Percentiles rank a stretch among this genome's conserved stretches.
Conservation (phyloP, 2,113 vertebrate species). For the Hiodon tergisus region DNA sequence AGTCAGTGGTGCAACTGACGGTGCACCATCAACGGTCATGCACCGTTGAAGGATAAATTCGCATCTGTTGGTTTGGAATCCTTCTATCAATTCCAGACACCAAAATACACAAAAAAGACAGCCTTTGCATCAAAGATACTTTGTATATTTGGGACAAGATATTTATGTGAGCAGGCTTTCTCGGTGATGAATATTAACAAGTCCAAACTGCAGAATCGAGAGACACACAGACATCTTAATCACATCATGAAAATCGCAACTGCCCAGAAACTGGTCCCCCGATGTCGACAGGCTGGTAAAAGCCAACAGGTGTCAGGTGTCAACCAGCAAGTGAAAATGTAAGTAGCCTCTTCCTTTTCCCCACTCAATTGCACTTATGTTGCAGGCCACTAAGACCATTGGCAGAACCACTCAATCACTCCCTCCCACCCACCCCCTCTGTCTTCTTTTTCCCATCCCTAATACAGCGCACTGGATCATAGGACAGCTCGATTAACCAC, state of each 20-base stretch:
- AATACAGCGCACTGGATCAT: too few species aligned
- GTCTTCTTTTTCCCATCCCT: too few species aligned
- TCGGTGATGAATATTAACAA: constrained; percentile 23
- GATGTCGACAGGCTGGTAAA: constrained; percentile 14
- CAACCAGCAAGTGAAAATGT: too few species aligned
- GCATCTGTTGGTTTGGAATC: constrained; percentile 12
- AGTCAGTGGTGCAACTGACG: constrained; percentile 15
- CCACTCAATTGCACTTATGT: too few species aligned
- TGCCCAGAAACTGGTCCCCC: constrained; percentile 17
- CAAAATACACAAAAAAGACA: constrained; percentile 12
- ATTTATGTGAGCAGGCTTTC: constrained; percentile 14
- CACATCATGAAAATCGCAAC: neutral
- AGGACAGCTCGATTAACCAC: too few species aligned
- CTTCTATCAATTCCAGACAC: constrained; percentile 6
- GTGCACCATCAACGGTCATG: neutral
- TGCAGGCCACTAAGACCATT: too few species aligned
- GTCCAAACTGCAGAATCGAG: constrained; percentile 8
- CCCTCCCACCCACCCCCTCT: too few species aligned
- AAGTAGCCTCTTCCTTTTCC: too few species aligned
- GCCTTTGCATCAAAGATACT: constrained; percentile 21
- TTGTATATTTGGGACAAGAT: constrained; percentile 17
- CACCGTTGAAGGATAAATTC: constrained; percentile 22
- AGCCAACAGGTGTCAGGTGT: neutral
- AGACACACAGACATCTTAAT: constrained; percentile 10
- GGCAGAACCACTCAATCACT: too few species aligned